Base-by-base conservation (phyloP, 2,888 invertebrate species). In the Lepidonotus clava region DNA sequence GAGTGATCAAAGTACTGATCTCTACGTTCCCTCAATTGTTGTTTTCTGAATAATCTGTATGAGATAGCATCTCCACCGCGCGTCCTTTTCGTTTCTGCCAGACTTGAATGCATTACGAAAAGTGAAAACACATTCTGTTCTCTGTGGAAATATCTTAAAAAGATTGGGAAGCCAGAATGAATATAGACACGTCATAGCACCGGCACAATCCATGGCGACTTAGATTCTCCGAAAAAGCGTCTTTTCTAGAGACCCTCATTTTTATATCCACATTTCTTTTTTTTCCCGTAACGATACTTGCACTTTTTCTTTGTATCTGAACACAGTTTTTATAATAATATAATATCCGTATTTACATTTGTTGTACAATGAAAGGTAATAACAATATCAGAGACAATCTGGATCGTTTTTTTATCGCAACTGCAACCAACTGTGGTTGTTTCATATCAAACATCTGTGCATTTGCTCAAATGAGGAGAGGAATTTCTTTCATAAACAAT, bases 161-260 rank as follows among this genome's bases (percentile, higher is more conserved):
- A 61, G n/a, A 11, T 61, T 24, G 61, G 71, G 71, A 71, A 71
- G 71, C 71, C 71, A 36, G 36, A 71, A 71, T 38, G 71, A 71
- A 34, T 21, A 61, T 61, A 61, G 61, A 61, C 61, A 71, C 71
- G 38, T 71, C 71, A 36, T 80, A 80, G 80, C 80, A 80, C 80
- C 80, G 41, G 34, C 18, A 46, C 28, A 41, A 80, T 46, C 21
- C 80, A 80, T 80, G 80, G 80, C 46, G 80, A 80, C 80, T 80
- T 80, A 80, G 80, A 80, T 71, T 71, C 71, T 71, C 21, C 71
- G 71, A 71, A 71, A 71, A 36, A 34, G 38, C 46, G 18, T 46
- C 46, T 8, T 11, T 8, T 46, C 8, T n/a, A n/a, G n/a, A n/a
- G n/a, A n/a, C n/a, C n/a, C n/a, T n/a, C n/a, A n/a, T n/a, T n/a